Base-by-base conservation (phyloP, 2,888 invertebrate genomes). In the Neocrepidodera transversa region DNA sequence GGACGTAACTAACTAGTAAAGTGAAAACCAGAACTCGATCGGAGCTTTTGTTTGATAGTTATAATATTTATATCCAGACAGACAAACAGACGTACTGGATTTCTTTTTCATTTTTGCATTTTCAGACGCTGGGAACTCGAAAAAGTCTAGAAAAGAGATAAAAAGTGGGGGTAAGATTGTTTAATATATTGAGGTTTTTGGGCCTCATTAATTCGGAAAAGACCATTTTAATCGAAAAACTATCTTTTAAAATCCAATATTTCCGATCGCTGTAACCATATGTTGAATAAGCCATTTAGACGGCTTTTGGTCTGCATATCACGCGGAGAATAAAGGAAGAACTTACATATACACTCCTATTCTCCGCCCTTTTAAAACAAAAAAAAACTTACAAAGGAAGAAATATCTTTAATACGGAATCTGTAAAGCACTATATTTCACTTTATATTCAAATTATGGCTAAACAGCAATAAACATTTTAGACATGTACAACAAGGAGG, bases 381-480 rank as follows among this genome's bases (percentile, higher is more conserved):
- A 38, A 38, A 38, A 38, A 38, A 38, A 38, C 6, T 17, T 38
- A 17, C 26, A 45, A 45, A 43, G n/a, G 45, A 28, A 45, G 36
- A 14, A 54, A 54, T 54, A 54, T 54, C 45, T 54, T 54, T 58
- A 59, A 63, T 65, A 60, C 65, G 52, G 63, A 65, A 63, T 63
- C 62, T 42, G 62, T 58, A 63, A 60, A 58, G 55, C 58, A 55
- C 55, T 51, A 64, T 65, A 68, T 66, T 68, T 67, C 59, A 64
- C 63, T 58, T 63, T 65, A 66, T 69, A 71, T 71, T 71, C 71
- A 70, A 71, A 71, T 70, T 68, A 69, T 68, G 55, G 60, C 63
- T 68, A 69, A 70, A 64, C 68, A 70, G 72, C 69, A 60, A 70
- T 73, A 73, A 71, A 73, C 67, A 73, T 73, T 72, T 72, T 68